Base-by-base conservation (phyloP, 2,888 invertebrate genomes). In the Drosophila affinis region DNA sequence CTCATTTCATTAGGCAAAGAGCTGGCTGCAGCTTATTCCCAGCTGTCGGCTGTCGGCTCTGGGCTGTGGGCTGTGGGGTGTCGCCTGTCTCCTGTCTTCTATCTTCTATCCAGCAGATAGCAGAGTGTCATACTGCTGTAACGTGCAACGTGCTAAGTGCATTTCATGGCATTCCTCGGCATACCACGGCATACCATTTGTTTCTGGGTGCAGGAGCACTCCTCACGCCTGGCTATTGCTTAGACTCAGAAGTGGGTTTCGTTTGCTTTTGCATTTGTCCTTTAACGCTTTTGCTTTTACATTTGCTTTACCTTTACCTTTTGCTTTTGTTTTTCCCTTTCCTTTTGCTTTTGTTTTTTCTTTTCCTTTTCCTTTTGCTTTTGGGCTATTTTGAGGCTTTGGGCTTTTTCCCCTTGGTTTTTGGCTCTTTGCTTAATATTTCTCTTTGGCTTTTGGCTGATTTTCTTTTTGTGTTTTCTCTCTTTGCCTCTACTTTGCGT, bases 121-220 rank as follows among this genome's bases (percentile, higher is more conserved):
- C 24, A 2, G 14, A 14, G 39, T 39, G 39, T 39, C 39, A 39
- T 14, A 39, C 39, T 39, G 39, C 14, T 39, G 39, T 14, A 39
- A 21, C 21, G 21, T 21, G 39, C 39, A 39, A 6, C 39, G 14
- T 39, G 39, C 39, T 6, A 39, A 14, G 39, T 39, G 39, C 39
- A 39, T 39, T 39, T 39, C 39, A 6, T 14, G 39, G 14, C 14
- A 39, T 14, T 14, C 39, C 39, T 6, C 6, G 32, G 53, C 39
- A 39, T 6, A 7, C 14, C 39, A 14, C 12, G 32, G 32, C 12
- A 34, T 62, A 58, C 29, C 44, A 24, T 48, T 18, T 27, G 17
- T 7, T 48, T 32, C 51, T 61, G 6, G 32, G 70, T 71, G 70
- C 70, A 73, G 67, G 46, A 18, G 67, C 56, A 67, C 65, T 57